A percentile compares a stretch with the other conserved stretches of the same genome.
These are phyloP conservation scores for Lipotes vexillifer DNA, from an alignment of 2,113 vertebrate genomes.

Conservation along the genomic window DNA sequence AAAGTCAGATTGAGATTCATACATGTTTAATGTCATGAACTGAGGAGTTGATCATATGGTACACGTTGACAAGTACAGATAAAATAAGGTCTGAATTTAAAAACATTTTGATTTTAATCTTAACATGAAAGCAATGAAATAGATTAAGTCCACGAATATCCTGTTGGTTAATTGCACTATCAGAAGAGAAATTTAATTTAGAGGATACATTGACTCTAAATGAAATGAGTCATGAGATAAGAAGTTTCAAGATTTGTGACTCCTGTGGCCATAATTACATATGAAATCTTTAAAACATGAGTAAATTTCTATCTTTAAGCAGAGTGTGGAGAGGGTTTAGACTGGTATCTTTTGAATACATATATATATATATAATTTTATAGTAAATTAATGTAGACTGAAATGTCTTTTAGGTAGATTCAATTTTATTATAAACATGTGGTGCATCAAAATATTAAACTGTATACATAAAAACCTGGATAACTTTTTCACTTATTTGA, in stretches of 20 bases:
- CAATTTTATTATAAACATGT: neutral
- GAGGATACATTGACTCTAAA: neutral
- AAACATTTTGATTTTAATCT: neutral
- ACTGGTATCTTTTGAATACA: neutral
- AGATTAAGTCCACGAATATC: neutral
- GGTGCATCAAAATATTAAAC: neutral
- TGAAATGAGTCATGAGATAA: neutral
- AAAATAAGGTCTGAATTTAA: neutral
- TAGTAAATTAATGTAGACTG: neutral
- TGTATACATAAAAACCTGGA: neutral
- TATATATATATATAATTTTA: neutral
- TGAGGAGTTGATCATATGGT: neutral
- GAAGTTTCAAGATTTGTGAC: neutral
- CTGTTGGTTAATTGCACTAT: neutral
- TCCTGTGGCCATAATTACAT: neutral
- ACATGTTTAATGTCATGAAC: neutral
- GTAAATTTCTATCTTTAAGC: neutral
- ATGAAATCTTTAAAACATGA: conserved; percentile 1
- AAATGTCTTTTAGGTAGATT: neutral
- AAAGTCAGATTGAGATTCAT: neutral
- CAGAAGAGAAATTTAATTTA: conserved; percentile 6
- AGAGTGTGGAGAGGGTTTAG: neutral
- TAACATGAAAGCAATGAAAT: neutral
- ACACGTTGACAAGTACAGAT: neutral
- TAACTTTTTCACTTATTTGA: neutral